These are phyloP conservation scores for Agrochola macilenta DNA, from an alignment of 2,888 invertebrate genomes.

Conservation along the genomic window DNA sequence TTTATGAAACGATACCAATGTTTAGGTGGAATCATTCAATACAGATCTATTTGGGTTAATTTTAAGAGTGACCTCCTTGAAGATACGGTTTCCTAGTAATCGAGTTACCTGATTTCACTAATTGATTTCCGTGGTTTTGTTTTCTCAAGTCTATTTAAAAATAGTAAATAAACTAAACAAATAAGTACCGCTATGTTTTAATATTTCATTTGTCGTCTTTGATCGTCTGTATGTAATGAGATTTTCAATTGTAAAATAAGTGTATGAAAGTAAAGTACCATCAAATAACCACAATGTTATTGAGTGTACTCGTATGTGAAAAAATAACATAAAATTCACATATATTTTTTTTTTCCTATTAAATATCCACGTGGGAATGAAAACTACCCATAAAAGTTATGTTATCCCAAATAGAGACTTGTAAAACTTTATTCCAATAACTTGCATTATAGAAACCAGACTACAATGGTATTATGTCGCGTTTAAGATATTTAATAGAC, in stretches of 20 bases:
- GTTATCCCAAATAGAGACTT: conserved; percentile 73
- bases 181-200: not conserved
- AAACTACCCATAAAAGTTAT: conserved; percentile 62
- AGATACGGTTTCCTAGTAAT: conserved; percentile 37
- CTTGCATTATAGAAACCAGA: conserved; percentile 53
- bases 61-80: conserved; percentile 42
- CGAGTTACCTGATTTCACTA: not conserved
- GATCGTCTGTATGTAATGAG: not conserved
- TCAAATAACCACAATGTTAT: conserved; percentile 21
- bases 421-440: conserved; percentile 69
- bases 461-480: conserved; percentile 67
- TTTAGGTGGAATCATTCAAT: conserved; percentile 39
- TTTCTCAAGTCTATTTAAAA: not conserved
- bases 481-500: conserved; percentile 74
- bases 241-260: conserved; percentile 22
- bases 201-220: not conserved
- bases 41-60: conserved; percentile 61
- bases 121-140: not conserved
- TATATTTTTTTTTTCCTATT: not conserved
- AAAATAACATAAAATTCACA: conserved; percentile 28
- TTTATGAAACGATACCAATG: conserved; percentile 48
- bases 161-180: not conserved
- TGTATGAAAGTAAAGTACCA: not conserved
- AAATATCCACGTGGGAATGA: conserved; percentile 45
- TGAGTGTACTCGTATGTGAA: conserved; percentile 35